Evolutionary conservation across 2,113 vertebrate species (phyloP), one percentile per base, ranked within the genome.

Genomic region (Verasper variegatus): DNA sequence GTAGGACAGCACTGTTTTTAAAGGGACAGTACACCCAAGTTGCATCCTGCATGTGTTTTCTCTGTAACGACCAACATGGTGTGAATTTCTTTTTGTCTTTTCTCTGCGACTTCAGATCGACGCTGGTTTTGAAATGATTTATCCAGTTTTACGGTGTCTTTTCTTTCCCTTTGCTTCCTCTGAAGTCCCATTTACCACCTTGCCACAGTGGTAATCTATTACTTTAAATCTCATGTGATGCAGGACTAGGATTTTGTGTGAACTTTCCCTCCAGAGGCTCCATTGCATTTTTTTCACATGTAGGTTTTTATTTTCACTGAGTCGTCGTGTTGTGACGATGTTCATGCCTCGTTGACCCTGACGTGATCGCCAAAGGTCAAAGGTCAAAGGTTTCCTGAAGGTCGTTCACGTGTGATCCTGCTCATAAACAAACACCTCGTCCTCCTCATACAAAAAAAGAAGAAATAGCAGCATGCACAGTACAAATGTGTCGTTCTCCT

Each of bases 401-500:
- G 71, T 2, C 31, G 20, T 73, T 80, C 45, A 69, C 60, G 67
- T 7, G 73, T 79, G 45, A 70, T 80, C 18, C 5, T 31, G 64
- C 26, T 13, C 4, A 6, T 27, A n/a, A 37, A 21, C 47, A 52
- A 35, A 40, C 62, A 68, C 26, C 51, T 51, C 51, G 23, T 5
- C 31, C 20, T 56, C 66, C 60, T 49, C 55, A 23, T 24, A 40
- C 37, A 65, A 17, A 17, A 35, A 52, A 80, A 82, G 57, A 79
- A 83, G 71, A 81, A 67, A 83, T 81, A 83, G 83, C 85, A 86
- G 92, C 93, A 92, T 93, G 92, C 89, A 68, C 75, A 84, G 81
- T 88, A 42, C 80, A 90, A 86, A 80, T 35, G 80, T 85, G 81
- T 74, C 84, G 85, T 93, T 93, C 74, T 88, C 74, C 85, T 91